Evolutionary conservation across 2,797 vertebrate genomes (phyloP).

Genomic region (Bovichtus variegatus): DNA sequence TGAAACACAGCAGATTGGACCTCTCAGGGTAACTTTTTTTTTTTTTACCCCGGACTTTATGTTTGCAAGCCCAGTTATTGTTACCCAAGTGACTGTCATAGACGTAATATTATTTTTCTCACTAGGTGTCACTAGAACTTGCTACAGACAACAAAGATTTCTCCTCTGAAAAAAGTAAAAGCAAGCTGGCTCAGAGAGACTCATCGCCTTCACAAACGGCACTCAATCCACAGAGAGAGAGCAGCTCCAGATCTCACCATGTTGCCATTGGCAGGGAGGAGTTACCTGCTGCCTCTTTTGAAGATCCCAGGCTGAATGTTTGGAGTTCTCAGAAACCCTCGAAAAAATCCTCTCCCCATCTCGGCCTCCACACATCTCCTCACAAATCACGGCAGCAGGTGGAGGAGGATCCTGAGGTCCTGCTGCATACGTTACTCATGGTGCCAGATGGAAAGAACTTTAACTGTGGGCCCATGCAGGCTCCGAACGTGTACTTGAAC

Average conservation of each 20-base stretch:
- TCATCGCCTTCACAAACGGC: constrained; percentile 22
- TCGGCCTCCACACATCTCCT: constrained; percentile 28
- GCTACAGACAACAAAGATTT: constrained; percentile 78
- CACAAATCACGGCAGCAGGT: constrained; percentile 10
- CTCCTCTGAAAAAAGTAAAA: constrained; percentile 46
- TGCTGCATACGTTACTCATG: constrained; percentile 92
- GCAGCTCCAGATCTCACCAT: constrained; percentile 39
- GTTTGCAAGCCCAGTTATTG: neutral
- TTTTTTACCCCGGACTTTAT: neutral
- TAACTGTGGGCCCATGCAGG: constrained; percentile 53
- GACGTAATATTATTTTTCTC: constrained; percentile 13
- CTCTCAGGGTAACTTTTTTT: constrained; percentile 91
- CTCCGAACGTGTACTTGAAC: constrained; percentile 91
- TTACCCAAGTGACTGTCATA: neutral
- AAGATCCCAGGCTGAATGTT: constrained; percentile 39
- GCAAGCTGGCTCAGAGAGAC: constrained; percentile 32
- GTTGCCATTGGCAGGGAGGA: constrained; percentile 28
- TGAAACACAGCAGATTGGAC: constrained; percentile 80
- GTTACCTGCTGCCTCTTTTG: constrained; percentile 1
- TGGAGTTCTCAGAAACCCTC: constrained; percentile 45
- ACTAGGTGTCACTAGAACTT: constrained; percentile 93
- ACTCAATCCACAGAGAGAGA: constrained; percentile 56
- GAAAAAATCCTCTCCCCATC: neutral
- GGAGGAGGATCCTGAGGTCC: constrained; percentile 75
- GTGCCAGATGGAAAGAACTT: constrained; percentile 93